Evolutionary conservation across 35 echinoderm and acorn worm genomes (phyloP).

Genomic region (Holothuria glaberrima): DNA sequence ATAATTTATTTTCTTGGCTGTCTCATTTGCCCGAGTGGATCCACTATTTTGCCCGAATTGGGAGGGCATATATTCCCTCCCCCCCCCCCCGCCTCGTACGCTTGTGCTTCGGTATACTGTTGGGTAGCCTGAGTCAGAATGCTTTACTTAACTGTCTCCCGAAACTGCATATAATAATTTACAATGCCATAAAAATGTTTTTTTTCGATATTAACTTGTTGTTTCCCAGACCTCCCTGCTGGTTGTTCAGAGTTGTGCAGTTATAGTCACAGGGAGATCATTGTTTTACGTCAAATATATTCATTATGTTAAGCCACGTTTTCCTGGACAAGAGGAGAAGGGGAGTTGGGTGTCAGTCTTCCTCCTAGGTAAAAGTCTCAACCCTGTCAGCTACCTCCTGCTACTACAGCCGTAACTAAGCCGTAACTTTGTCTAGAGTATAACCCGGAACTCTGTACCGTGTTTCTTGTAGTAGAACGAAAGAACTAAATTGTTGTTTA

Average conservation of each 20-base stretch:
- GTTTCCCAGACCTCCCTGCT: neutral
- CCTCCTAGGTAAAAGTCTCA: neutral
- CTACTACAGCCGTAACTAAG: neutral
- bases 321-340: neutral
- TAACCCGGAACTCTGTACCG: constrained; percentile 9
- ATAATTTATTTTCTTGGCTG: too few species aligned
- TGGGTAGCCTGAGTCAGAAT: too few species aligned
- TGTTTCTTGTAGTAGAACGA: too few species aligned
- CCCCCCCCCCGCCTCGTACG: too few species aligned
- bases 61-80: too few species aligned
- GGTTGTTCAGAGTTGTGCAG: neutral
- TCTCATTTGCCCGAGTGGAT: too few species aligned
- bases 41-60: too few species aligned
- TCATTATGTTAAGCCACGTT: constrained; percentile 1
- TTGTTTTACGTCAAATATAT: neutral
- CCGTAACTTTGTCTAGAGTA: neutral
- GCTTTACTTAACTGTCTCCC: too few species aligned
- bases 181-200: too few species aligned
- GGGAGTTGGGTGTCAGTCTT: neutral
- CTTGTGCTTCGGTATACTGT: too few species aligned
- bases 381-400: neutral
- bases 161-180: too few species aligned
- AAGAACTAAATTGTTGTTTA: too few species aligned
- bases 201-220: neutral
- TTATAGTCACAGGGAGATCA: neutral